phyloP scores from a whole-genome alignment of 2,797 vertebrate genomes.

The Oryzias sinensis region DNA sequence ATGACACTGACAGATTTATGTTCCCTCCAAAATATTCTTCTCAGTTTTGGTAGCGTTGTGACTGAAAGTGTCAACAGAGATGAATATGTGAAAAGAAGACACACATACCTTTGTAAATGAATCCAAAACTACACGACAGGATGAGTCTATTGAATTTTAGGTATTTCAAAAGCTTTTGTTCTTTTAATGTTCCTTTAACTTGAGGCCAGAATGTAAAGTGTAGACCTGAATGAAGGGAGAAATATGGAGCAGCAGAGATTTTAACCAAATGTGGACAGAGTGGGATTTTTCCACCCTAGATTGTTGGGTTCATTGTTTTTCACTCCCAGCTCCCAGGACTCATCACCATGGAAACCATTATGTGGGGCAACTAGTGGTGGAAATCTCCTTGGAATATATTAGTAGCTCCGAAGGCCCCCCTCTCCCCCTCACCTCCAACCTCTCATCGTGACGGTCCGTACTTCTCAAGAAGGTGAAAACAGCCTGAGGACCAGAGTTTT shows the following conservation, averaged over 20 bases:
- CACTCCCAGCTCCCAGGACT: slow-evolving; percentile 52
- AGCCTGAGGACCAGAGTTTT: not conserved
- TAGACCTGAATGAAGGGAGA: slow-evolving; percentile 3
- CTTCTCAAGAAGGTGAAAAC: slow-evolving; percentile 23
- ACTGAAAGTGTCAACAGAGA: too few relatives aligned
- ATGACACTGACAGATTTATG: too few relatives aligned
- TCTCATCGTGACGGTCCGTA: slow-evolving; percentile 33
- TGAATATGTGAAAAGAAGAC: too few relatives aligned
- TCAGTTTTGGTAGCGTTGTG: too few relatives aligned
- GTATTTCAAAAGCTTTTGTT: not conserved
- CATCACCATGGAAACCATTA: slow-evolving; percentile 76
- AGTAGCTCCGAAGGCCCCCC: slow-evolving; percentile 52
- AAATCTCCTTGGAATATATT: slow-evolving; percentile 72
- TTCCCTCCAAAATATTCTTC: too few relatives aligned
- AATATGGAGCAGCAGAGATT: slow-evolving; percentile 50
- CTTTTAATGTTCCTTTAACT: not conserved
- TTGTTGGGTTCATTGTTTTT: slow-evolving; percentile 63
- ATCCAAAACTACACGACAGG: too few relatives aligned
- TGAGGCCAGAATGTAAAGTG: too few relatives aligned
- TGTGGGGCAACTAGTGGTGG: slow-evolving; percentile 62
- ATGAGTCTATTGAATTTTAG: not conserved
- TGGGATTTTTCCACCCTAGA: slow-evolving; percentile 43
- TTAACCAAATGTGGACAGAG: slow-evolving; percentile 37
- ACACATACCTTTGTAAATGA: too few relatives aligned
- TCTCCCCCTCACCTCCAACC: slow-evolving; percentile 57